Evolutionary conservation across 2,113 vertebrate species (phyloP).

Genomic region (Onychorhynchus coronatus): DNA sequence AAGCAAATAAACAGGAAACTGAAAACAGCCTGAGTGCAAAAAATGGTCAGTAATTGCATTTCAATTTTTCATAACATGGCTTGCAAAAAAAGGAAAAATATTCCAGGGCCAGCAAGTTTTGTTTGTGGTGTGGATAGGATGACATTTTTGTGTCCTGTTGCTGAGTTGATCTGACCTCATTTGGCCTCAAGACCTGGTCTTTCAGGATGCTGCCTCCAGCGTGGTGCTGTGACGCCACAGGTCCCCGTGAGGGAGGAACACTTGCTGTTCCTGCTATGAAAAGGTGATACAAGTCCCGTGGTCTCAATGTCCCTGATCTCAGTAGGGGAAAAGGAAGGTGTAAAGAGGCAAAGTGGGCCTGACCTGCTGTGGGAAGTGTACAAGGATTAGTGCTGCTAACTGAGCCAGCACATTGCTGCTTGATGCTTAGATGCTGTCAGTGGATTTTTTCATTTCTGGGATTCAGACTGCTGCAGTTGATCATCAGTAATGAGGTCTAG

Average conservation of each 20-base stretch:
- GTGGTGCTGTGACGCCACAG: background rate
- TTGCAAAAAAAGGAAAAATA: background rate
- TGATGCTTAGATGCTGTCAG: background rate
- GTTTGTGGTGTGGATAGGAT: background rate
- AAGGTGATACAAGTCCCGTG: background rate
- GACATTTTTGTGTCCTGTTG: background rate
- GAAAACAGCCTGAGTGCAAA: background rate
- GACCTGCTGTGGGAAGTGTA: background rate
- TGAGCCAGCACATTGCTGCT: background rate
- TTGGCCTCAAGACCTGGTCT: background rate
- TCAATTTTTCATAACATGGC: background rate
- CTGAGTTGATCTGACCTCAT: background rate
- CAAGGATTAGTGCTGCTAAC: background rate
- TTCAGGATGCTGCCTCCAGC: background rate
- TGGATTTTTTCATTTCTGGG: background rate
- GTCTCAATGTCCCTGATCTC: background rate
- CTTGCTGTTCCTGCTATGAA: fast-evolving
- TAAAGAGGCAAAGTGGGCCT: background rate
- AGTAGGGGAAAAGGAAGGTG: background rate
- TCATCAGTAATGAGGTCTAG: background rate
- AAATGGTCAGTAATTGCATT: background rate
- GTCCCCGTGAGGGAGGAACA: fast-evolving
- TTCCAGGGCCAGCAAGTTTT: background rate
- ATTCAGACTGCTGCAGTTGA: background rate
- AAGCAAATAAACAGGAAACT: background rate